These are phyloP conservation scores for Tuta absoluta DNA, from an alignment of 2,888 invertebrate species.

Conservation along the genomic window DNA sequence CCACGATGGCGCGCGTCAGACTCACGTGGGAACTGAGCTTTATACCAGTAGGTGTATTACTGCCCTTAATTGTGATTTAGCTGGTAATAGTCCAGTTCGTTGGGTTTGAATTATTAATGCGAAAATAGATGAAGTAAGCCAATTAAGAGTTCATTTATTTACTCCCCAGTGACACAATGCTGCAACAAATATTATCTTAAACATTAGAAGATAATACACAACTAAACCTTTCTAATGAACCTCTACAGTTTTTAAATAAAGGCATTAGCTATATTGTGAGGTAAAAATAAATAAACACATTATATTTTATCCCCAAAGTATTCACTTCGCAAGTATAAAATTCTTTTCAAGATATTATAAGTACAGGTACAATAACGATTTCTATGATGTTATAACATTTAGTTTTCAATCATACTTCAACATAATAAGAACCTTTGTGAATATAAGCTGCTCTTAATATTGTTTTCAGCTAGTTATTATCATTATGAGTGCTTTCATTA, in stretches of 20 bases:
- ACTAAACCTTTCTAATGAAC: neutral
- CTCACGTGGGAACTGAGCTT: conserved; percentile 51
- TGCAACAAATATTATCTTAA: neutral
- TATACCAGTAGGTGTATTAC: conserved; percentile 11
- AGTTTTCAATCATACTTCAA: neutral
- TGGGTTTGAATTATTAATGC: neutral
- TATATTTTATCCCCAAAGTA: too few species aligned
- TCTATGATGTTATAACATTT: neutral
- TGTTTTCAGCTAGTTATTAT: neutral
- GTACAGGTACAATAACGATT: neutral
- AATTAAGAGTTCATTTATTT: neutral
- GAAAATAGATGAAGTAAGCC: neutral
- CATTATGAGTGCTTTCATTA: neutral
- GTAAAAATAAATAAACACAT: too few species aligned
- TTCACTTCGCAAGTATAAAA: neutral
- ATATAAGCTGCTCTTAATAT: neutral
- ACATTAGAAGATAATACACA: neutral
- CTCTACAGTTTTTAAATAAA: too few species aligned
- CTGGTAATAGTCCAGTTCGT: neutral
- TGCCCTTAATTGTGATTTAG: conserved; percentile 13
- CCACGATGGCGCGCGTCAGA: conserved; percentile 62
- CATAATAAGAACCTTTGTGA: neutral
- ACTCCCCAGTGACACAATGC: neutral
- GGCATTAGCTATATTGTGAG: too few species aligned
- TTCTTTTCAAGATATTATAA: neutral